Conservation (phyloP, 2,888 invertebrate genomes). For the Eupeodes latifasciatus region DNA sequence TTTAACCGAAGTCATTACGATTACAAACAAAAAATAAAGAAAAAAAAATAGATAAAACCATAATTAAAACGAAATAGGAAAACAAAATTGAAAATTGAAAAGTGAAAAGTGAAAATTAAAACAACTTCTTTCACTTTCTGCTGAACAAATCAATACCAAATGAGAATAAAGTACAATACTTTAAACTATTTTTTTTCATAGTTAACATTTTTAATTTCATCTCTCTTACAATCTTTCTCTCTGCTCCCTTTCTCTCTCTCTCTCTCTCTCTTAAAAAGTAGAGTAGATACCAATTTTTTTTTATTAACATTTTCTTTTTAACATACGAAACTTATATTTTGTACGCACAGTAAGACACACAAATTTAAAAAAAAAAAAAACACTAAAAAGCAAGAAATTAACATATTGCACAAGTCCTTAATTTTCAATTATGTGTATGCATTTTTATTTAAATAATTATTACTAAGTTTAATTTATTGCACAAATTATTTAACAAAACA, state of each 20-base stretch:
- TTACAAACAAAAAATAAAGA: not conserved
- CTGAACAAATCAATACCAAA: slow-evolving; percentile 70
- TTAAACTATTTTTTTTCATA: slow-evolving; percentile 34
- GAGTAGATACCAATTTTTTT: slow-evolving; percentile 19
- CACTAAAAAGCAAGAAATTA: slow-evolving; percentile 37
- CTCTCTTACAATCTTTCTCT: slow-evolving; percentile 10
- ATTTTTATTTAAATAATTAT: slow-evolving; percentile 27
- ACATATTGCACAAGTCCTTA: slow-evolving; percentile 62
- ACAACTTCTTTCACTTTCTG: slow-evolving; percentile 31
- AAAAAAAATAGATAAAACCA: slow-evolving; percentile 18
- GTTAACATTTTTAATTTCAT: slow-evolving; percentile 30
- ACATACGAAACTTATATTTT: slow-evolving; percentile 54
- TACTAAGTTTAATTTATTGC: slow-evolving; percentile 42
- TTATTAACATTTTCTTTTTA: slow-evolving; percentile 6
- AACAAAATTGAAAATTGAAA: slow-evolving; percentile 9
- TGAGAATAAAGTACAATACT: slow-evolving; percentile 70
- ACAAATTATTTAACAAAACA: slow-evolving; percentile 34
- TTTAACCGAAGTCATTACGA: slow-evolving; percentile 21
- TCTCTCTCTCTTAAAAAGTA: slow-evolving; percentile 23
- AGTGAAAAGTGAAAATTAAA: slow-evolving; percentile 4
- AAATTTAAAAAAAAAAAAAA: slow-evolving; percentile 8
- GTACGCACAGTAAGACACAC: slow-evolving; percentile 61
- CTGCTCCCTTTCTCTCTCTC: slow-evolving; percentile 11
- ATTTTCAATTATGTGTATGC: slow-evolving; percentile 34
- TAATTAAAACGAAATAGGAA: slow-evolving; percentile 39